These are phyloP conservation scores for Drosophila villosipedis DNA, from an alignment of 2,888 invertebrate species.

Conservation along the genomic window DNA sequence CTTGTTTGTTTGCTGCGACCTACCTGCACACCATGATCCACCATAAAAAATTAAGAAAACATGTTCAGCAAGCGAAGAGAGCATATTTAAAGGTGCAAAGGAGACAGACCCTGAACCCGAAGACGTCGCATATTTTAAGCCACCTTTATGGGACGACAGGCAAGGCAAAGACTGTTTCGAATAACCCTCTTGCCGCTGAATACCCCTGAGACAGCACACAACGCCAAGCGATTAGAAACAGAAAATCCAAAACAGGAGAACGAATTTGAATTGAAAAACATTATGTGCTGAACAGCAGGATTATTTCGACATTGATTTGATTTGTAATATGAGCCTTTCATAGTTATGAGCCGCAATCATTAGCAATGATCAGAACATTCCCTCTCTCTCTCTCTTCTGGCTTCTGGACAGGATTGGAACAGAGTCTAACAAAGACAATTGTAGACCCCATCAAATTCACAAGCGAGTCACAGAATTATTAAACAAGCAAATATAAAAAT, in stretches of 20 bases:
- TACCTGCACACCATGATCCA: conserved; percentile 63
- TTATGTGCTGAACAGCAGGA: conserved; percentile 45
- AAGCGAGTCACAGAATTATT: conserved; percentile 7
- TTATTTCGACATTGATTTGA: conserved; percentile 46
- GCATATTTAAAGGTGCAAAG: conserved; percentile 37
- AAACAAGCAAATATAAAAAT: conserved; percentile 2
- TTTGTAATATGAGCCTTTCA: conserved; percentile 76
- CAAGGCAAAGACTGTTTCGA: conserved; percentile 1
- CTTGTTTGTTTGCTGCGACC: conserved; percentile 24
- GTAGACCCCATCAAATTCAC: not conserved
- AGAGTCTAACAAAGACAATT: conserved; percentile 3
- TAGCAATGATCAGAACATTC: conserved; percentile 27
- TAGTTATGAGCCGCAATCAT: conserved; percentile 71
- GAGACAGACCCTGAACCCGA: conserved; percentile 25
- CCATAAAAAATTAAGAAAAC: conserved; percentile 74
- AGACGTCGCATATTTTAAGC: conserved; percentile 65
- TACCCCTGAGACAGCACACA: conserved; percentile 39
- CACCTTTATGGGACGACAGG: conserved; percentile 44
- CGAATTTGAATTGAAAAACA: conserved; percentile 59
- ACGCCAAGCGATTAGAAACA: conserved; percentile 64
- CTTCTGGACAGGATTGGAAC: not conserved
- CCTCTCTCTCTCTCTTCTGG: not conserved
- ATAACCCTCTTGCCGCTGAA: conserved; percentile 1
- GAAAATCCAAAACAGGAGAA: conserved; percentile 25
- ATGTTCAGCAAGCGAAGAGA: conserved; percentile 54